A percentile compares a stretch with the other conserved stretches of the same genome.
These are phyloP conservation scores for Menidia menidia DNA, from an alignment of 2,797 vertebrate species.

Conservation along the genomic window DNA sequence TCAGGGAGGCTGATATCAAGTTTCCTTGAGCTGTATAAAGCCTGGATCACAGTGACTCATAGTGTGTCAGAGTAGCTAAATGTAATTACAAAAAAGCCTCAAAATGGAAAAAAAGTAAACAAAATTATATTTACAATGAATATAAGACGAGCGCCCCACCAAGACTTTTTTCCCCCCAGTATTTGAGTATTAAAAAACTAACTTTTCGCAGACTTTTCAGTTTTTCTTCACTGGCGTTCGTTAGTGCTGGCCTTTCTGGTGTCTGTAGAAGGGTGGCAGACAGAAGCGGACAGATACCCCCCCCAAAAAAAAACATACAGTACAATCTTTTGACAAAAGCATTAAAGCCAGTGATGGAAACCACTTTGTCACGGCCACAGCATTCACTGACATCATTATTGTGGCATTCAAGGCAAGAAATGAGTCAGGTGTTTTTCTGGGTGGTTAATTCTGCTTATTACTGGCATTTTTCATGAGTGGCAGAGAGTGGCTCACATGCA, in stretches of 20 bases:
- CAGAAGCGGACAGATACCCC: too few relatives aligned
- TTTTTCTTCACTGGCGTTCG: conserved; percentile 18
- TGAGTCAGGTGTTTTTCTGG: conserved; percentile 11
- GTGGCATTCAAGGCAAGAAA: conserved; percentile 14
- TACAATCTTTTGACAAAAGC: not conserved
- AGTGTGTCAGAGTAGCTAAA: too few relatives aligned
- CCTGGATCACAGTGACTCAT: not conserved
- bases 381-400: not conserved
- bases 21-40: not conserved
- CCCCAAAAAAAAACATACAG: not conserved
- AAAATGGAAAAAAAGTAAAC: not conserved
- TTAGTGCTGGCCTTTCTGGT: not conserved
- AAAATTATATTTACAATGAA: not conserved
- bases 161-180: not conserved
- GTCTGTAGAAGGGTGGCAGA: too few relatives aligned
- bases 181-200: not conserved
- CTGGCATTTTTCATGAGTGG: conserved; percentile 24
- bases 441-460: conserved; percentile 7
- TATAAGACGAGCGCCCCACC: not conserved
- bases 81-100: too few relatives aligned
- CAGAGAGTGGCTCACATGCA: not conserved
- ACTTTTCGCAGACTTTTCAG: conserved; percentile 24
- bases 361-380: not conserved
- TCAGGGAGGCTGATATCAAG: not conserved
- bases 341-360: not conserved